Percentiles rank a stretch among this genome's conserved stretches.
phyloP scores from a whole-genome alignment of 2,888 invertebrate species.

The Tromatobia lineatoria region DNA sequence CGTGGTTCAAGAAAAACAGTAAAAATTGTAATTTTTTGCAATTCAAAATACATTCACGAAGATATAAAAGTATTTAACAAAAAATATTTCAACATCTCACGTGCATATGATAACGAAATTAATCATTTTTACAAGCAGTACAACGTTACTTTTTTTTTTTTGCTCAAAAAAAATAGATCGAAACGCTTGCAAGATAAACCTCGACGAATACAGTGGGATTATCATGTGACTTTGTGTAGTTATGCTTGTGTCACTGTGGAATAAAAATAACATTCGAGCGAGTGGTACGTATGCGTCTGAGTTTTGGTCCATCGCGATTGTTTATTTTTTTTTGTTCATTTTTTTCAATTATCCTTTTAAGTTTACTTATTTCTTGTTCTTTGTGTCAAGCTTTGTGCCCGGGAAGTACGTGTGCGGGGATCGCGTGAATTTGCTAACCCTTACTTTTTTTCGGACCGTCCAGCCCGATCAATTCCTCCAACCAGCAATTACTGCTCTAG shows the following conservation, averaged over 20 bases:
- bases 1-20: conserved; percentile 23
- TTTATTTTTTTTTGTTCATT: conserved; percentile 6
- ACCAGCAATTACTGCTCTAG: conserved; percentile 1
- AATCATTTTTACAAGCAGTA: background rate
- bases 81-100: conserved; percentile 50
- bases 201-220: background rate
- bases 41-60: conserved; percentile 39
- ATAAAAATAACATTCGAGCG: conserved; percentile 67
- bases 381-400: conserved; percentile 75
- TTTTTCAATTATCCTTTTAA: conserved; percentile 1
- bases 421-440: conserved; percentile 58
- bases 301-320: conserved; percentile 73
- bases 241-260: background rate
- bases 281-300: conserved; percentile 67
- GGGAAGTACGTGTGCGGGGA: conserved; percentile 69
- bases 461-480: conserved; percentile 26
- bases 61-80: conserved; percentile 55
- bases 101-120: conserved; percentile 40
- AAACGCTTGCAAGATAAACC: background rate
- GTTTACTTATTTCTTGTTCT: conserved; percentile 25
- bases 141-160: conserved; percentile 9
- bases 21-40: conserved; percentile 32
- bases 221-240: background rate
- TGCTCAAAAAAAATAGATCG: background rate
- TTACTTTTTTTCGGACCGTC: conserved; percentile 2